Percentiles rank a stretch among this genome's conserved stretches.
Conservation (phyloP, 2,797 vertebrate genomes). For the Pempheris klunzingeri region DNA sequence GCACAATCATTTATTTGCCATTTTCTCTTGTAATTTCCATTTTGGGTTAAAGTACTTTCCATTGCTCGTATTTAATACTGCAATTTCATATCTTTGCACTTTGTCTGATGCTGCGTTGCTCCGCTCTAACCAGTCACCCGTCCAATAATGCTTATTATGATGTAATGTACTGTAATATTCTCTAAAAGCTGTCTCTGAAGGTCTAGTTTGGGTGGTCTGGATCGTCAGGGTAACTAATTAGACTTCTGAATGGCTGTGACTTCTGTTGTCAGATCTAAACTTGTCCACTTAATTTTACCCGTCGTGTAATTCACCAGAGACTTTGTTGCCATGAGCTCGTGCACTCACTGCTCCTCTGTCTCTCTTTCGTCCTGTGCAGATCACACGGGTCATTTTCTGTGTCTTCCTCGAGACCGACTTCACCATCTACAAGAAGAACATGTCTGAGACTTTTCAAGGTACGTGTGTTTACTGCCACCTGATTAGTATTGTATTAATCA, state of each 20-base stretch:
- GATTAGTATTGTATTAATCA: constrained; percentile 12
- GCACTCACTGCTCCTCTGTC: constrained; percentile 44
- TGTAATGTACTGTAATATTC: constrained; percentile 67
- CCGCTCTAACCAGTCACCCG: constrained; percentile 39
- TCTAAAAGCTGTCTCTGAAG: constrained; percentile 47
- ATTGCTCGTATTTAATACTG: constrained; percentile 36
- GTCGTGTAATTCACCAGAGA: constrained; percentile 36
- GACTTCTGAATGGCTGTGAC: constrained; percentile 50
- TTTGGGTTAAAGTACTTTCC: constrained; percentile 18
- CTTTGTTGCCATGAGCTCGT: constrained; percentile 28
- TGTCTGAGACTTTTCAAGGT: constrained; percentile 94
- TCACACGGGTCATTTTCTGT: constrained; percentile 97
- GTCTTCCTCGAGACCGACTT: constrained; percentile 98
- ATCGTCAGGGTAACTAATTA: constrained; percentile 62
- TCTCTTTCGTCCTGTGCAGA: constrained; percentile 83
- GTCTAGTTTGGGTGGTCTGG: constrained; percentile 55
- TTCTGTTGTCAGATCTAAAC: constrained; percentile 40
- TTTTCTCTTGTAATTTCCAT: constrained; percentile 39
- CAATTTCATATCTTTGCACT: constrained; percentile 43
- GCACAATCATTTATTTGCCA: constrained; percentile 31
- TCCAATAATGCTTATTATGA: constrained; percentile 61
- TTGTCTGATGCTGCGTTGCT: constrained; percentile 44
- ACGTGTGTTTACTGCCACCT: constrained; percentile 57
- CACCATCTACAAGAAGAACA: constrained; percentile 98
- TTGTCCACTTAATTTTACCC: constrained; percentile 41